A percentile compares a stretch with the other conserved stretches of the same genome.
These are phyloP conservation scores for Drosophila sucinea DNA, from an alignment of 1,140 invertebrate genomes.

Conservation along the genomic window DNA sequence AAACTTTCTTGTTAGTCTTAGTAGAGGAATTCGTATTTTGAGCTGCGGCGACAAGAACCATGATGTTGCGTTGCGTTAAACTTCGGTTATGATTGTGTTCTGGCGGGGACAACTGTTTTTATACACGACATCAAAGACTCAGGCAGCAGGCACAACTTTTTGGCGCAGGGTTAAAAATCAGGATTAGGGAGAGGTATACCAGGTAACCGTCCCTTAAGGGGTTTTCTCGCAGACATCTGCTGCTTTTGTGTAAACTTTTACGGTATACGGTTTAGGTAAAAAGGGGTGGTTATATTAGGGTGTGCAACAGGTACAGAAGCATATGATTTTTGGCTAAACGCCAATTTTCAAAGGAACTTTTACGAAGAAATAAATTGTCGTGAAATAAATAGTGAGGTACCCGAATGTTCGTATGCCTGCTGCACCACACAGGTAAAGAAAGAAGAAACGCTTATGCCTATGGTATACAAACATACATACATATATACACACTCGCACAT, in stretches of 20 bases:
- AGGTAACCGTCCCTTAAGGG: background rate
- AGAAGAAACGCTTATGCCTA: constrained; percentile 2
- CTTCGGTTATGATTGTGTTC: constrained; percentile 1
- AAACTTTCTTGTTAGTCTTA: background rate
- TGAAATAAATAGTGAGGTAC: background rate
- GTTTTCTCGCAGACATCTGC: background rate
- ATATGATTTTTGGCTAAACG: background rate
- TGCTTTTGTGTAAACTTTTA: background rate
- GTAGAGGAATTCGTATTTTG: background rate
- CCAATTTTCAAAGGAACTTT: background rate
- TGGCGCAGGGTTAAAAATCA: background rate
- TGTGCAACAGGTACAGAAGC: background rate
- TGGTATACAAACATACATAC: background rate
- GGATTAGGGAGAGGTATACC: background rate
- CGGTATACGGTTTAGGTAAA: background rate
- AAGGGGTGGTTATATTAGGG: background rate
- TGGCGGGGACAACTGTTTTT: background rate
- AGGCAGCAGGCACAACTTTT: background rate
- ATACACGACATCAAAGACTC: background rate
- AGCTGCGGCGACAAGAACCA: background rate
- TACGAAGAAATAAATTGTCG: background rate
- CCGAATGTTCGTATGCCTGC: background rate
- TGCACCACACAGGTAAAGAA: background rate
- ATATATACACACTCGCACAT: too few species aligned
- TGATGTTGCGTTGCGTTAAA: background rate